Evolutionary conservation across 2,888 invertebrate species (phyloP), one percentile per base, ranked within the genome.

Genomic region (Monopis laevigella): DNA sequence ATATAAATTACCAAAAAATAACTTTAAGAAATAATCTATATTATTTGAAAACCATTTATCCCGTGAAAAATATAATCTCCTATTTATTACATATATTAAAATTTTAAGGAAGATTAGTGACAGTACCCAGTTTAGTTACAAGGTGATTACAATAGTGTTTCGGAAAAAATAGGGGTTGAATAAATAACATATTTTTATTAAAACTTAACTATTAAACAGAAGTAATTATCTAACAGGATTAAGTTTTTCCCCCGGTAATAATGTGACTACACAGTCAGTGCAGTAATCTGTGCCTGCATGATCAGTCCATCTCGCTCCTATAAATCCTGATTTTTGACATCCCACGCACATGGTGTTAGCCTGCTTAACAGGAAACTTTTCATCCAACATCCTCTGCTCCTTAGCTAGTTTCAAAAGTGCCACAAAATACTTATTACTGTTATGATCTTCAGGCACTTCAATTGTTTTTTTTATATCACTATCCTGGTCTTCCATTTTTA

Each of bases 401-500:
- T 65, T 73, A 0, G 80, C 80, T 17, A 62, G 50, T 56, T 65
- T 74, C 11, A 80, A 49, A 36, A 78, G 53, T 3, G 74, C 74
- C 26, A 78, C 35, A 48, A 72, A 59, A 42, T 56, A 53, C 50
- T 65, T 70, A 40, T 59, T 63, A 16, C 17, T 7, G 5, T 32
- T 17, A 5, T 7, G 4, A n/a, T 32, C 10, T 2, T 17, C 10
- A n/a, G 3, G 7, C 12, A 10, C 12, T 12, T 7, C 10, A 6
- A 10, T 7, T 13, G 5, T 17, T 4, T 32, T 14, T 2, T 4
- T 2, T 16, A 17, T 4, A 5, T 8, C 8, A 21, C 3, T 6
- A 6, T 21, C 12, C 1, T 63, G 61, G 39, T 93, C 90, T 27
- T 88, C 86, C 88, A 91, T 90, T 51, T 84, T 85, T 4, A 92